phyloP scores from a whole-genome alignment of 2,113 vertebrate species.

The Muscicapa adusta region DNA sequence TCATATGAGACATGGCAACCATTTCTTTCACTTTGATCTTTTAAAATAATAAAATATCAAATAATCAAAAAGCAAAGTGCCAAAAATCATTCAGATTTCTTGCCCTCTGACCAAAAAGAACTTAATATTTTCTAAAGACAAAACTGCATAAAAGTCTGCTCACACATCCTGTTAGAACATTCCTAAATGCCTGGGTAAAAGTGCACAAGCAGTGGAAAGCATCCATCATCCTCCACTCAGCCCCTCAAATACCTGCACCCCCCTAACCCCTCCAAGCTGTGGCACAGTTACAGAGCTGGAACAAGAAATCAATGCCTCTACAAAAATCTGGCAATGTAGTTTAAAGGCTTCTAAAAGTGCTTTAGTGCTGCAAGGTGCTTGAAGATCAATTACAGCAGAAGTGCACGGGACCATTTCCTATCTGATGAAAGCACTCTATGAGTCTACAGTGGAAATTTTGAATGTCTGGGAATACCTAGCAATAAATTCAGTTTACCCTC shows the following conservation, averaged over 20 bases:
- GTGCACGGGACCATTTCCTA: background rate
- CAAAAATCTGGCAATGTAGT: background rate
- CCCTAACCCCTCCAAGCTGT: background rate
- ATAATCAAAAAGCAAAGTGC: background rate
- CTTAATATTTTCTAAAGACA: background rate
- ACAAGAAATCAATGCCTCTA: background rate
- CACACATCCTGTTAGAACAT: background rate
- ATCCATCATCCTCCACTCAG: background rate
- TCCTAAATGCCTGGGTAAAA: accelerated
- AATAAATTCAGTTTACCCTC: background rate
- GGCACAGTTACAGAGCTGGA: background rate
- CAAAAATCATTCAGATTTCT: background rate
- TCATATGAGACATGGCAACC: background rate
- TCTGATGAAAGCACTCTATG: background rate
- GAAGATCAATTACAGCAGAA: background rate
- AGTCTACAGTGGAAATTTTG: background rate
- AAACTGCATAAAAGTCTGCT: background rate
- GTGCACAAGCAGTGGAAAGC: background rate
- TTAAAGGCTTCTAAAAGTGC: background rate
- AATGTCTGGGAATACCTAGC: background rate
- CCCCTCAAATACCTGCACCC: background rate
- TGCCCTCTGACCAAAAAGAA: background rate
- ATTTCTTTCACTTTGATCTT: background rate
- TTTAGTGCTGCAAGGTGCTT: background rate
- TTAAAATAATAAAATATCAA: background rate